Evolutionary conservation across 1,140 invertebrate genomes (phyloP).

Genomic region (Scaptomyza graminum): DNA sequence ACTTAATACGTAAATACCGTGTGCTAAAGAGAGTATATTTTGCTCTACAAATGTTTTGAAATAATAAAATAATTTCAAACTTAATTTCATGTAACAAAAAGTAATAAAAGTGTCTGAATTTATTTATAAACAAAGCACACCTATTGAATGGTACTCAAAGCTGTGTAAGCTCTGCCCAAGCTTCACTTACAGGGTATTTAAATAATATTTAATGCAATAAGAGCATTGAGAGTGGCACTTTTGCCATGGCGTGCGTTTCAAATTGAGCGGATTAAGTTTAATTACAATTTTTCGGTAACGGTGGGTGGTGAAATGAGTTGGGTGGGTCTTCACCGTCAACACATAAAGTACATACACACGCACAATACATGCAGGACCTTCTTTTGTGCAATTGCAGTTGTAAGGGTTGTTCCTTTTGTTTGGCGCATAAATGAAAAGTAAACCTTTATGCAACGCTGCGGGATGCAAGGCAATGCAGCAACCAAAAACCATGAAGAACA

Average conservation of each 20-base stretch:
- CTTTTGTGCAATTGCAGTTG: conserved; percentile 54
- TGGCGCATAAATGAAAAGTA: conserved; percentile 70
- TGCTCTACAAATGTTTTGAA: no score
- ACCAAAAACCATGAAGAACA: conserved; percentile 14
- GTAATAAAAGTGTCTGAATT: no score
- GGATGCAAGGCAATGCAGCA: conserved; percentile 60
- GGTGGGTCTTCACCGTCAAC: conserved; percentile 18
- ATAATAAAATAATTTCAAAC: neutral
- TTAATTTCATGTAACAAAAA: no score
- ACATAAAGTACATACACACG: conserved; percentile 9
- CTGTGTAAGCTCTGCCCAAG: neutral
- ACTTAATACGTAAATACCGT: conserved; percentile 7
- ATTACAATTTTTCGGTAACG: conserved; percentile 78
- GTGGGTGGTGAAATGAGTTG: neutral
- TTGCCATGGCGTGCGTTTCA: conserved; percentile 75
- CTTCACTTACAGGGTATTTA: conserved; percentile 29
- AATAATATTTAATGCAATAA: conserved; percentile 16
- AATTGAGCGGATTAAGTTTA: conserved; percentile 84
- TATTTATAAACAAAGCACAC: neutral
- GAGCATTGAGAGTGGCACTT: conserved; percentile 40
- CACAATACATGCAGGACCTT: conserved; percentile 7
- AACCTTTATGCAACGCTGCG: conserved; percentile 74
- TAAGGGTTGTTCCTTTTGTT: conserved; percentile 73
- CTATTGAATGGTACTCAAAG: neutral
- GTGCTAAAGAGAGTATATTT: neutral